A percentile compares a stretch with the other conserved stretches of the same genome.
Conservation (phyloP, 2,113 vertebrate genomes). For the Cnemophilus loriae region DNA sequence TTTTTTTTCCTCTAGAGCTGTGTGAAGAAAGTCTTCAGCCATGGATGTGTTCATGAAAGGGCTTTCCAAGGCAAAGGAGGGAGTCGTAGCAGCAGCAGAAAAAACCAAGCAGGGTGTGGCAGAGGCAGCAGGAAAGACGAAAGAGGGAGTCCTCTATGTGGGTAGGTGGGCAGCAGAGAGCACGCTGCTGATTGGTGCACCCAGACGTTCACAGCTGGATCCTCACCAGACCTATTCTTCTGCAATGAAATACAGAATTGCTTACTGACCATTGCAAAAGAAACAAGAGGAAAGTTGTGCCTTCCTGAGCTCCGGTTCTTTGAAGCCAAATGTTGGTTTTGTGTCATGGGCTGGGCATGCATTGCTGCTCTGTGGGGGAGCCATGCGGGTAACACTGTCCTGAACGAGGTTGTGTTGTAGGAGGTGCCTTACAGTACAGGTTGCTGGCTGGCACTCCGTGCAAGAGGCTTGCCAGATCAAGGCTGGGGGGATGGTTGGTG, state of each 20-base stretch:
- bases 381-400: rapidly evolving
- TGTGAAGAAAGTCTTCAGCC: slow-evolving; percentile 48
- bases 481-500: neutral
- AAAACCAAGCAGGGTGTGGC: slow-evolving; percentile 89
- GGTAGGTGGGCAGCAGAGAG: slow-evolving; percentile 72
- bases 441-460: neutral
- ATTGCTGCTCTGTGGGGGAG: neutral
- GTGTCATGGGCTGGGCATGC: neutral
- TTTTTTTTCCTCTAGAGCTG: neutral
- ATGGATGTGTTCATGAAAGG: slow-evolving; percentile 88
- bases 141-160: slow-evolving; percentile 85
- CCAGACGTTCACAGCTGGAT: neutral
- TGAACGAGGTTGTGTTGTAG: rapidly evolving
- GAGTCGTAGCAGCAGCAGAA: slow-evolving; percentile 83
- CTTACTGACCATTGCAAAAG: neutral
- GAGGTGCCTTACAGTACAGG: neutral
- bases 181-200: rapidly evolving
- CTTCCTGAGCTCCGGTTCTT: neutral
- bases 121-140: slow-evolving; percentile 86
- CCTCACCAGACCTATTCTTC: neutral
- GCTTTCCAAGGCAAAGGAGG: slow-evolving; percentile 85
- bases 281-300: neutral
- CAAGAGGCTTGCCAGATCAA: neutral
- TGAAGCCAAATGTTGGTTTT: neutral
- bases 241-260: too few relatives aligned